These are phyloP conservation scores for Heteromormyrus szaboi DNA, from an alignment of 2,797 vertebrate genomes.

Conservation along the genomic window DNA sequence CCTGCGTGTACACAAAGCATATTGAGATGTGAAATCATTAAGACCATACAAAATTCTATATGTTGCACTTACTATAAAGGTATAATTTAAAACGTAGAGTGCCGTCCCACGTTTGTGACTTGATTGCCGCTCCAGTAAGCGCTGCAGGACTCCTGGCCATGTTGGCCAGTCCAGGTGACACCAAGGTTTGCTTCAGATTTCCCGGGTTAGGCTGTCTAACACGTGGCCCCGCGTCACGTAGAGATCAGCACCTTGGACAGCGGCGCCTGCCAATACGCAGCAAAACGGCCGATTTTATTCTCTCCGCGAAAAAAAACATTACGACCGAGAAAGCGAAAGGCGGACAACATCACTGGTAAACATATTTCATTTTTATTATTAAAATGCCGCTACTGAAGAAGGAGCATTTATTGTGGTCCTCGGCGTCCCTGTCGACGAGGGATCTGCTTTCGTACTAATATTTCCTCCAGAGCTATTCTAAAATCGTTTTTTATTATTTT, in stretches of 20 bases:
- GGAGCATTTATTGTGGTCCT: constrained; percentile 60
- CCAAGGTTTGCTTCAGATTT: constrained; percentile 41
- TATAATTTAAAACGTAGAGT: not conserved
- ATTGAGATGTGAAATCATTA: not conserved
- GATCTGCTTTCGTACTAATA: constrained; percentile 43
- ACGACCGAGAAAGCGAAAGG: constrained; percentile 6
- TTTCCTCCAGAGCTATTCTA: constrained; percentile 38
- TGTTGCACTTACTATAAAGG: not conserved
- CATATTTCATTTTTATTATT: constrained; percentile 37
- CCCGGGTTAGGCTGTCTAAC: constrained; percentile 39
- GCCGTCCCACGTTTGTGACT: not conserved
- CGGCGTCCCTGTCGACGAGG: constrained; percentile 63
- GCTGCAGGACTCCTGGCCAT: not conserved
- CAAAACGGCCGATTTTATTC: constrained; percentile 35
- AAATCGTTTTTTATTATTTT: constrained; percentile 28
- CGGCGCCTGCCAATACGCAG: constrained; percentile 45
- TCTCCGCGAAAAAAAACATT: constrained; percentile 14
- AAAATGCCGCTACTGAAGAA: constrained; percentile 62
- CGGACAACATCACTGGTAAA: constrained; percentile 26
- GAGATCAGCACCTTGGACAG: constrained; percentile 69
- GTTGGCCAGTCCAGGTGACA: not conserved
- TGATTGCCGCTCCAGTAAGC: not conserved
- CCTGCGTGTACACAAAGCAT: not conserved
- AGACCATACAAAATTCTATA: not conserved
- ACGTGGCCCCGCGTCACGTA: constrained; percentile 52